A percentile compares a stretch with the other conserved stretches of the same genome.
These are phyloP conservation scores for Hecatera dysodea DNA, from an alignment of 2,888 invertebrate genomes.

Conservation along the genomic window DNA sequence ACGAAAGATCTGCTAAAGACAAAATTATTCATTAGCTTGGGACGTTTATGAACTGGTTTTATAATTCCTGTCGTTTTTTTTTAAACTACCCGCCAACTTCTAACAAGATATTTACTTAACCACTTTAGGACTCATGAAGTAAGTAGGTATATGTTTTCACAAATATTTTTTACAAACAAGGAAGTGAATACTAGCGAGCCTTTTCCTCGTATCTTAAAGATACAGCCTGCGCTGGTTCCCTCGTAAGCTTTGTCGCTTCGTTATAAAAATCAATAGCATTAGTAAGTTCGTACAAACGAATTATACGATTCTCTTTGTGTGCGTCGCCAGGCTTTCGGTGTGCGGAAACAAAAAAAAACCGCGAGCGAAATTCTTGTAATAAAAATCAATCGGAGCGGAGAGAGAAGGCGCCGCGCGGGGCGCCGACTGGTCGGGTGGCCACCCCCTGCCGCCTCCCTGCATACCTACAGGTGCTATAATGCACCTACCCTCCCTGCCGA, in stretches of 20 bases:
- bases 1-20: neutral
- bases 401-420: constrained; percentile 89
- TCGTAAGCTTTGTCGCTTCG: constrained; percentile 80
- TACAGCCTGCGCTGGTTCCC: constrained; percentile 67
- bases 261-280: constrained; percentile 91
- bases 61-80: neutral
- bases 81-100: constrained; percentile 24
- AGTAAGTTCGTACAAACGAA: constrained; percentile 90
- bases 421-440: constrained; percentile 86
- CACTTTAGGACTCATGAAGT: neutral
- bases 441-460: constrained; percentile 73
- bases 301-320: constrained; percentile 89
- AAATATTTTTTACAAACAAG: constrained; percentile 22
- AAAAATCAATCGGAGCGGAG: constrained; percentile 91
- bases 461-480: constrained; percentile 81
- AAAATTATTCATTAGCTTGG: neutral
- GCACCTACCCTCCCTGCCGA: constrained; percentile 79
- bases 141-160: constrained; percentile 20
- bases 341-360: constrained; percentile 89
- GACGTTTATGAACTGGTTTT: neutral
- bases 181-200: constrained; percentile 36
- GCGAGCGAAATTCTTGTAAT: constrained; percentile 90
- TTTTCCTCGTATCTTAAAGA: constrained; percentile 56
- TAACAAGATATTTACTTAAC: neutral
- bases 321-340: constrained; percentile 83